phyloP scores from a whole-genome alignment of 2,797 vertebrate species.

The Amazona finschi region DNA sequence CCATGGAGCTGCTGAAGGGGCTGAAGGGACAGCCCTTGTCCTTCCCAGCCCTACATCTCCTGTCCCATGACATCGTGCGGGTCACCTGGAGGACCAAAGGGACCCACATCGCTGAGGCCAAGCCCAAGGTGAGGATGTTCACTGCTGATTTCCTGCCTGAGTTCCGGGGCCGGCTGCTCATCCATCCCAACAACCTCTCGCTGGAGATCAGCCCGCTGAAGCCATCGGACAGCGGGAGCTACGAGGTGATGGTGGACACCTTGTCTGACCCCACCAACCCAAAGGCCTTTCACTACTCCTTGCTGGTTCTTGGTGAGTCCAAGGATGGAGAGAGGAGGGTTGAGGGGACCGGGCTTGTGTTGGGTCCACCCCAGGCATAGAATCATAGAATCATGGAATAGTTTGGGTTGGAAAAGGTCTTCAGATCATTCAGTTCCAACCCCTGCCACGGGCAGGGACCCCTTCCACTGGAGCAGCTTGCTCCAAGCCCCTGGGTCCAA shows the following conservation, averaged over 20 bases:
- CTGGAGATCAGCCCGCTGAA: background rate
- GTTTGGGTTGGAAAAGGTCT: too few species aligned
- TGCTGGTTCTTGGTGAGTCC: background rate
- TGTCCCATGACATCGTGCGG: accelerated
- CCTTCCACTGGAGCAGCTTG: too few species aligned
- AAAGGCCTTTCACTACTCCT: background rate
- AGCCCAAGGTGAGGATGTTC: background rate
- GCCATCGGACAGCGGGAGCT: accelerated
- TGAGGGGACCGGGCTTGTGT: accelerated
- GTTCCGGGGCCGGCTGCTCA: background rate
- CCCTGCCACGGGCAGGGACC: too few species aligned
- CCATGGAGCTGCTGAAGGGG: background rate
- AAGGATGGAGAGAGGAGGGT: background rate
- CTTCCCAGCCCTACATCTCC: background rate
- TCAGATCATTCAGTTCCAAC: too few species aligned
- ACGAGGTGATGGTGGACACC: background rate
- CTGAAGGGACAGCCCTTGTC: background rate
- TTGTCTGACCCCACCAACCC: background rate
- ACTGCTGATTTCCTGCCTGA: accelerated
- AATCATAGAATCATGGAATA: too few species aligned
- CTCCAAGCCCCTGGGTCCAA: too few species aligned
- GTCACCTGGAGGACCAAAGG: background rate
- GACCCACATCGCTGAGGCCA: background rate
- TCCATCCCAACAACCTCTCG: background rate
- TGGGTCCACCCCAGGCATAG: background rate